Base-by-base conservation (phyloP, 23 tunicate genomes). In the Ciona savignyi region DNA sequence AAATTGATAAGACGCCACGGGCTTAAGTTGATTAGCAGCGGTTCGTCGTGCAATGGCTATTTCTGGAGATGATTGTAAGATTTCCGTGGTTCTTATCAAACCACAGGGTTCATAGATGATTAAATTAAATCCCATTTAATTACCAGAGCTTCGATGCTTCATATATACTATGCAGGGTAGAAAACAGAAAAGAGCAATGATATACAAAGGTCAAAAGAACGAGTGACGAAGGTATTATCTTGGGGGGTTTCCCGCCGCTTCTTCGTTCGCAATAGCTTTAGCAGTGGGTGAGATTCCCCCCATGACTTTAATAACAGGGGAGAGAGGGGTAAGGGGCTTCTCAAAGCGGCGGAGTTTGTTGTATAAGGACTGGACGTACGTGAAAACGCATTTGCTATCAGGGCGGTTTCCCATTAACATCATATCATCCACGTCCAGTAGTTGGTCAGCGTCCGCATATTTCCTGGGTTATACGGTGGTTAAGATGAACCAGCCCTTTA, bases 361-460 rank as follows among this genome's bases (percentile, higher is more conserved):
- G 85, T 95, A 95, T 26, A 95, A 76, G 29, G 93, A 95, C 70
- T 95, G 99, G 65, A 89, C 92, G 88, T 95, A 95, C 33, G 96
- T 89, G 83, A 95, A 95, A 29, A 95, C 90, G 85, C 99, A 95
- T 63, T 95, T 95, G 77, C 98, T 74, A 74, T 95, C 99, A 33
- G 99, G 99, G 25, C 96, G 80, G 74, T 89, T 89, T 21, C 99
- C 99, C 99, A 95, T 95, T 2, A 88, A 66, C 73, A 95, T 73
- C 99, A 95, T 95, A 66, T 95, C 99, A 35, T 84, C 96, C 25
- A 95, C 96, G 49, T 95, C 99, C 60, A 95, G 76, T 60, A 95
- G 70, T 0, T 85, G 99, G 29, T 87, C 88, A 29, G 87, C 90
- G 66, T 85, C 95, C n/a, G 96, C 99, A 30, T 67, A 62, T 66